Evolutionary conservation across 2,888 invertebrate genomes (phyloP).

Genomic region (Lasioglossum malachurum): DNA sequence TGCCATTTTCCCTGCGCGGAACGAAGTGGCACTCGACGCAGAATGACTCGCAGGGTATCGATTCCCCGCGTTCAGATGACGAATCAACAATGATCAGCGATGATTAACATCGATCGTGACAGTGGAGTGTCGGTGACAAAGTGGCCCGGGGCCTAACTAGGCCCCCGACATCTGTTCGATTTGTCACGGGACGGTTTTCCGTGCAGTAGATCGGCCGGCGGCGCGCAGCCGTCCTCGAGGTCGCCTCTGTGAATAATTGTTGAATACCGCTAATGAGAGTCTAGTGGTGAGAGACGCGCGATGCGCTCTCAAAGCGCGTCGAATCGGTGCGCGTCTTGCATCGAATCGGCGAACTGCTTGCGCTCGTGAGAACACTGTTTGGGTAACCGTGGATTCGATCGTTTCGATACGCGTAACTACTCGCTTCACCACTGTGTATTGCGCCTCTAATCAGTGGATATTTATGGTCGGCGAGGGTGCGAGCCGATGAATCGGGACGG

Average conservation of each 20-base stretch:
- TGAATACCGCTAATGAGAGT: conserved; percentile 83
- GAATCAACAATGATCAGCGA: conserved; percentile 74
- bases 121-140: conserved; percentile 73
- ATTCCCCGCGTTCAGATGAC: conserved; percentile 64
- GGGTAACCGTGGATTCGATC: conserved; percentile 9
- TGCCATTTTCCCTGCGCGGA: conserved; percentile 1
- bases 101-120: conserved; percentile 63
- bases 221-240: conserved; percentile 70
- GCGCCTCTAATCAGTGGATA: conserved; percentile 51
- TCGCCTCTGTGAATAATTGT: conserved; percentile 82
- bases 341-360: conserved; percentile 29
- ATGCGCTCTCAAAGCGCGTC: conserved; percentile 57
- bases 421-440: conserved; percentile 30
- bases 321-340: conserved; percentile 58
- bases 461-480: conserved; percentile 42
- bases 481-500: conserved; percentile 22
- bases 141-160: conserved; percentile 78
- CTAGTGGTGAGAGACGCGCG: conserved; percentile 72
- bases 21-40: background rate
- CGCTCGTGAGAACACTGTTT: conserved; percentile 63
- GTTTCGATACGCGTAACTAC: conserved; percentile 49
- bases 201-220: conserved; percentile 67
- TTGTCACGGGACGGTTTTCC: conserved; percentile 79
- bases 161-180: conserved; percentile 82
- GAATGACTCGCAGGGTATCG: conserved; percentile 43